Base-by-base conservation (phyloP, 1,140 invertebrate genomes). In the Brevipalpus yothersi region DNA sequence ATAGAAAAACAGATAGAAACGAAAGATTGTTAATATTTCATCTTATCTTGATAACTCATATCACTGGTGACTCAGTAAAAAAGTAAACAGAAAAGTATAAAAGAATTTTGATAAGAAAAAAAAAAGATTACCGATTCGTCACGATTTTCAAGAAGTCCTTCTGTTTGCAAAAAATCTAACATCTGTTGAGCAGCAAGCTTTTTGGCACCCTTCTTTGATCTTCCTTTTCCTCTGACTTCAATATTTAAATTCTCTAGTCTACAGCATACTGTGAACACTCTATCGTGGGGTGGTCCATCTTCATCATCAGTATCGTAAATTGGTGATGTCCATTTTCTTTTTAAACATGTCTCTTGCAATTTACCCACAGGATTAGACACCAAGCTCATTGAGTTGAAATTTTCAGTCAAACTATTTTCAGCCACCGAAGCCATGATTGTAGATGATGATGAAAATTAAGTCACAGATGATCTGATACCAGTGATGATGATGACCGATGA, bases 161-260 rank as follows among this genome's bases (percentile, higher is more conserved):
- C 56, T 31, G 39, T 12, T 31, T 43, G 42, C 47, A 62, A 51
- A 39, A 39, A 10, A 11, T 53, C 40, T 40, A 58, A 12, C 62
- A 60, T 60, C 53, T 62, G 15, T 49, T 56, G 40, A 41, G 58
- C 91, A 23, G 91, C 91, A 68, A 87, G 79, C 42, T 91, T 76
- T 72, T 95, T 96, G 1, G 91, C 91, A 19, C 92, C 75, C 69
- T 94, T 94, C 73, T 97, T 97, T 56, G 89, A 93, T 69, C 93
- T 91, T 4, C 90, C 92, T 63, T 72, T 71, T 17, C 79, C 79
- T 76, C 59, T 31, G 45, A 60, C 40, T 41, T 84, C 73, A 55
- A 69, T 64, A 63, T 71, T 70, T 31, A 68, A 68, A 31, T 71
- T 67, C 62, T 89, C 82, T 54, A 82, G 80, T 59, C 64, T 69